Evolutionary conservation across 2,113 vertebrate genomes (phyloP).

Genomic region (Ctenodactylus gundi): DNA sequence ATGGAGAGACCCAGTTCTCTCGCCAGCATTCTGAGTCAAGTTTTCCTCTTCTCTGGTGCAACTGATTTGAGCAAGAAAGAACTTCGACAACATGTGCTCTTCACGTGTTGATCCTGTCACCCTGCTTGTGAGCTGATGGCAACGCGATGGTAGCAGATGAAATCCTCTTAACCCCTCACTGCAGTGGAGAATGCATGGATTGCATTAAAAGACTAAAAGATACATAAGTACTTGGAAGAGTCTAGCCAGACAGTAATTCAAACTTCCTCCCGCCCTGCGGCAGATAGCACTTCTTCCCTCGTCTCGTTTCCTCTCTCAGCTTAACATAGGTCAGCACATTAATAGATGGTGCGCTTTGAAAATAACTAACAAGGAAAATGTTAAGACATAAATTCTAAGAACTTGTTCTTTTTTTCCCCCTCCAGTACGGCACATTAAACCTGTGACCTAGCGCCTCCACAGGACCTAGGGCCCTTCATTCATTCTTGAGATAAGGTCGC

Average conservation of each 20-base stretch:
- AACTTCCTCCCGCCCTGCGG: background rate
- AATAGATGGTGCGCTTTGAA: background rate
- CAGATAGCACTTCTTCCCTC: background rate
- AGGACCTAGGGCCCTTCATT: too few species aligned
- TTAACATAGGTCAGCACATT: background rate
- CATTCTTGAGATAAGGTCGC: too few species aligned
- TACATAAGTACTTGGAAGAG: background rate
- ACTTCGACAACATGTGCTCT: background rate
- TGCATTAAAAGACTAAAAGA: background rate
- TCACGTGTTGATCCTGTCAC: background rate
- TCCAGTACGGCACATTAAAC: too few species aligned
- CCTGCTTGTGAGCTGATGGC: too few species aligned
- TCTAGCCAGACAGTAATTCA: background rate
- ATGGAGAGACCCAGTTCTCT: background rate
- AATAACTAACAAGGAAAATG: background rate
- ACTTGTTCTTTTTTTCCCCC: background rate
- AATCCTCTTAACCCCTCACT: background rate
- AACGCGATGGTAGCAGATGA: background rate
- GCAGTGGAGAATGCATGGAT: background rate
- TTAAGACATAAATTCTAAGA: background rate
- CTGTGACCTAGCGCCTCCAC: too few species aligned
- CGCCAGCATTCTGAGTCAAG: background rate
- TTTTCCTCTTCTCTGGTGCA: background rate
- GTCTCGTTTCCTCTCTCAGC: slow-evolving; percentile 12
- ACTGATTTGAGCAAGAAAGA: background rate